Evolutionary conservation across 2,797 vertebrate species (phyloP).

Genomic region (Gallinago nigripennis): DNA sequence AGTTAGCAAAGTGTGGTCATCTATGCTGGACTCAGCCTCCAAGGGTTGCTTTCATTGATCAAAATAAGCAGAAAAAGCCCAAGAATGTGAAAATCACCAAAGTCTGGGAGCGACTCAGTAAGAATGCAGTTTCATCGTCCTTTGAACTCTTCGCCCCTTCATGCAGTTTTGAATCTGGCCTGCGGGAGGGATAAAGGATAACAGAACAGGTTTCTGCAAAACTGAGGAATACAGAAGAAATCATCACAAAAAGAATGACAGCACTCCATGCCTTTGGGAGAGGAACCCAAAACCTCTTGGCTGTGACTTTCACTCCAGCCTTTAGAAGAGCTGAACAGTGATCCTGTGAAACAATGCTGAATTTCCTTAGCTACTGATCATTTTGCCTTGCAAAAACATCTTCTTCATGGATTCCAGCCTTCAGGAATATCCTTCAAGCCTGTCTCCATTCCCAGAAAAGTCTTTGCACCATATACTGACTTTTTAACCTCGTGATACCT

Average conservation of each 20-base stretch:
- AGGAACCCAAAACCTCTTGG: background rate
- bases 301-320: background rate
- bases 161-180: background rate
- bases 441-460: background rate
- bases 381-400: background rate
- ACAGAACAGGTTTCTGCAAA: background rate
- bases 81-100: background rate
- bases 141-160: background rate
- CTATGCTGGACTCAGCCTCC: background rate
- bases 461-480: background rate
- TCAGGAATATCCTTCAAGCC: background rate
- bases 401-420: background rate
- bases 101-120: background rate
- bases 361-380: background rate
- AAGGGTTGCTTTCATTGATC: background rate
- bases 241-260: background rate
- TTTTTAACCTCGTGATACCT: background rate
- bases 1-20: background rate
- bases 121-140: background rate
- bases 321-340: background rate
- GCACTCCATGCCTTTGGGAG: background rate
- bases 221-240: background rate
- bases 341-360: background rate
- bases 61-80: background rate
- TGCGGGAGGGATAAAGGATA: slow-evolving; percentile 3